phyloP scores from a whole-genome alignment of 2,797 vertebrate genomes.

The Nyctibius grandis region DNA sequence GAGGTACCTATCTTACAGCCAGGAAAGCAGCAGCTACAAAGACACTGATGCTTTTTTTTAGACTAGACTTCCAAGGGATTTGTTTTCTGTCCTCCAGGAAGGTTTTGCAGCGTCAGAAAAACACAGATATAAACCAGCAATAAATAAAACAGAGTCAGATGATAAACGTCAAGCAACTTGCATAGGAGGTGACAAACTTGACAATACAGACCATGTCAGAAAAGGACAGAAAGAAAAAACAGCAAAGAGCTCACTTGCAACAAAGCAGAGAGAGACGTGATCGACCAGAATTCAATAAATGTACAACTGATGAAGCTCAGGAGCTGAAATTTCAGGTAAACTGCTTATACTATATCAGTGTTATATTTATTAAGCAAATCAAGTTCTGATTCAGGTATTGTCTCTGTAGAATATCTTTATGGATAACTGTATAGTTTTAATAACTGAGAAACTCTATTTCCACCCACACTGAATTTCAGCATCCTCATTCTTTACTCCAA shows the following conservation, averaged over 20 bases:
- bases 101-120: slow-evolving; percentile 11
- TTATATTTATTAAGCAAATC: neutral
- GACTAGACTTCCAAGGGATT: neutral
- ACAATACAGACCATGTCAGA: neutral
- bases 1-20: neutral
- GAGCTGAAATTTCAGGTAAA: slow-evolving; percentile 26
- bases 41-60: neutral
- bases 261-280: neutral
- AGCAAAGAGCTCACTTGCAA: neutral
- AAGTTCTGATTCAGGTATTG: neutral
- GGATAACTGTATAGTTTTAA: neutral
- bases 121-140: neutral
- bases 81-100: slow-evolving; percentile 48
- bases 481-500: neutral
- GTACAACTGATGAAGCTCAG: neutral
- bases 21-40: neutral
- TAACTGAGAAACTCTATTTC: neutral
- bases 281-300: neutral
- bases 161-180: neutral
- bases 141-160: neutral
- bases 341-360: neutral
- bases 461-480: neutral
- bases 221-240: neutral
- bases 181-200: neutral
- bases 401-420: neutral